Percentiles rank a stretch among this genome's conserved stretches.
phyloP scores from a whole-genome alignment of 1,140 invertebrate genomes.

The Physella acuta region DNA sequence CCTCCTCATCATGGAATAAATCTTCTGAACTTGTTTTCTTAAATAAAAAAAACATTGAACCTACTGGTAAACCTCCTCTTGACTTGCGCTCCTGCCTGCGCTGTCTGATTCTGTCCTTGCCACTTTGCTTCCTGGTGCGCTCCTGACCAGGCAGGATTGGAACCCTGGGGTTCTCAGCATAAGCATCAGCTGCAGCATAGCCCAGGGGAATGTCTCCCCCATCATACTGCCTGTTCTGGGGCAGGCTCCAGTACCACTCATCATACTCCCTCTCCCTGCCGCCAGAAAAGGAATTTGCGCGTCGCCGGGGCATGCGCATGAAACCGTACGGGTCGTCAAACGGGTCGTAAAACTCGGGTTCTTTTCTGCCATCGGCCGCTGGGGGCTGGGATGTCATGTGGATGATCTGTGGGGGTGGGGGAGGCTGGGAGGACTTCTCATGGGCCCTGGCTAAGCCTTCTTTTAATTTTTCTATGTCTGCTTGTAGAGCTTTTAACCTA shows the following conservation, averaged over 20 bases:
- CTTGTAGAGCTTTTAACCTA: constrained; percentile 43
- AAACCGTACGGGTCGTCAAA: constrained; percentile 51
- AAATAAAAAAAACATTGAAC: no score
- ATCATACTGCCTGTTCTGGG: constrained; percentile 34
- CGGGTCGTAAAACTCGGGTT: constrained; percentile 44
- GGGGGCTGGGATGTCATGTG: constrained; percentile 3
- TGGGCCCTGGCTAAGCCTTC: constrained; percentile 42
- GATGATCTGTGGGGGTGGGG: constrained; percentile 26
- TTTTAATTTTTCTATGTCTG: constrained; percentile 45
- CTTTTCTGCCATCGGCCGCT: constrained; percentile 16
- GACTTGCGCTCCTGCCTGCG: constrained; percentile 21
- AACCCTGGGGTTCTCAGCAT: constrained; percentile 30
- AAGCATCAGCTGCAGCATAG: constrained; percentile 49
- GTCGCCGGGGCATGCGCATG: constrained; percentile 46
- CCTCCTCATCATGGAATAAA: no score
- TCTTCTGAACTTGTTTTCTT: no score
- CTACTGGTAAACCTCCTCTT: constrained; percentile 28
- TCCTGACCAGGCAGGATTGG: constrained; percentile 11
- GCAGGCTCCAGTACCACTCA: constrained; percentile 44
- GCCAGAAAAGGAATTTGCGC: constrained; percentile 53
- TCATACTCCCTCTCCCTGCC: constrained; percentile 41
- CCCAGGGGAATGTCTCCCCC: constrained; percentile 49
- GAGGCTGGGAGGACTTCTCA: constrained; percentile 30
- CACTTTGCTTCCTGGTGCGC: constrained; percentile 14
- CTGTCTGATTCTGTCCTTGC: constrained; percentile 15